Base-by-base conservation (phyloP, 2,797 vertebrate species). In the Bradypodion ventrale region DNA sequence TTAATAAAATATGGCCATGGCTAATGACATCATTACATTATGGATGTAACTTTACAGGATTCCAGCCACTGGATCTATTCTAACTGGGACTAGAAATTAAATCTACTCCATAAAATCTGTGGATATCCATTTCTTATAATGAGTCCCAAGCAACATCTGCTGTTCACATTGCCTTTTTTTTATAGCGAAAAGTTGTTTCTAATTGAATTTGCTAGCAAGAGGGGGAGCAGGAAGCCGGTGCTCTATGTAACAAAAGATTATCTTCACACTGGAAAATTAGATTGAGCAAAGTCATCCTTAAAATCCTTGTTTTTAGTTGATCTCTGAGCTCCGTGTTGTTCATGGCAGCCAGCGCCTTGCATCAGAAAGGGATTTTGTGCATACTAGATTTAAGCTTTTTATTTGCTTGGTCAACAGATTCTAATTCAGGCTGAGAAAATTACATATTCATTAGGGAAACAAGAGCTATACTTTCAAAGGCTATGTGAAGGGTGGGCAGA, bases 341-440 rank as follows among this genome's bases (percentile, higher is more conserved):
- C 68, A 49, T 68, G 12, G 46, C 25, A 88, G 60, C n/a, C 13
- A 29, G 10, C 85, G 81, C 73, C 85, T 90, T 72, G 84, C 25
- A 72, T 81, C 63, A 79, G 77, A 85, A 80, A 35, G 42, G 80
- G 5, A 0, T 79, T 82, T 49, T 84, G 75, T 46, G 73, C 56
- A 27, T 83, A 16, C 52, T 75, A 63, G 49, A 87, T 82, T 12
- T 86, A 73, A 80, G 66, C 49, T 46, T 75, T 10, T 79, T 87
- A 29, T 83, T 78, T 82, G 73, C 83, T 83, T 89, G 89, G 60
- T 44, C 56, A 80, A 74, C 2, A 56, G 37, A 75, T 2, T 19
- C 35, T 65, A 60, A 84, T 78, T 85, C 68, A 83, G 69, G 15
- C 68, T 69, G 60, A 80, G 7, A 37, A 37, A 68, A 68, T 49